A percentile compares a stretch with the other conserved stretches of the same genome.
phyloP scores from a whole-genome alignment of 2,888 invertebrate genomes.

The Autographa pulchrina region DNA sequence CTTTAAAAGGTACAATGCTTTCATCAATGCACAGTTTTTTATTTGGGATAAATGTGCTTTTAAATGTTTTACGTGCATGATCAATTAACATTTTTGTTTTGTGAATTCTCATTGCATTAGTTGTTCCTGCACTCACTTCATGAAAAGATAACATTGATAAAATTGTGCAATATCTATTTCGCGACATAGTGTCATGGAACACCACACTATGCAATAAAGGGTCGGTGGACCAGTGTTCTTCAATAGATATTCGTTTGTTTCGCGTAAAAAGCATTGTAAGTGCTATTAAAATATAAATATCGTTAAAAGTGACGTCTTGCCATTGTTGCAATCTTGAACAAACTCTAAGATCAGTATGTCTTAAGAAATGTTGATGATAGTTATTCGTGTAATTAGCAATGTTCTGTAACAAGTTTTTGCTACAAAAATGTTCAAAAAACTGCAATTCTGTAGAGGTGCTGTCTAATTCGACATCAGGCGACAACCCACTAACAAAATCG shows the following conservation, averaged over 20 bases:
- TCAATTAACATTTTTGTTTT: conserved; percentile 33
- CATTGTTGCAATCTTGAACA: conserved; percentile 31
- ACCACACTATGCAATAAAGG: conserved; percentile 28
- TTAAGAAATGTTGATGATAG: conserved; percentile 32
- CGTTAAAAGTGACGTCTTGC: conserved; percentile 29
- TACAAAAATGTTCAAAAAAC: conserved; percentile 38
- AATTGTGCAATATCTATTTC: conserved; percentile 28
- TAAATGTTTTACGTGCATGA: conserved; percentile 38
- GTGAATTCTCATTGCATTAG: conserved; percentile 28
- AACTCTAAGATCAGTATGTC: conserved; percentile 30
- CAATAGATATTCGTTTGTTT: conserved; percentile 37
- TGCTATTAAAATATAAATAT: conserved; percentile 37
- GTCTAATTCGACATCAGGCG: conserved; percentile 30
- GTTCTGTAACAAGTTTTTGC: conserved; percentile 32
- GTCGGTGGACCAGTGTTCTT: conserved; percentile 48
- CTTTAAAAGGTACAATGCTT: conserved; percentile 54
- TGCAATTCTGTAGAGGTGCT: conserved; percentile 31
- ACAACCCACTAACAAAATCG: conserved; percentile 35
- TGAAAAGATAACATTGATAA: conserved; percentile 30
- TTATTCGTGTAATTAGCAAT: conserved; percentile 33
- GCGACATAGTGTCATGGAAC: conserved; percentile 12
- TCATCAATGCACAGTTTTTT: conserved; percentile 47
- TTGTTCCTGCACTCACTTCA: conserved; percentile 20
- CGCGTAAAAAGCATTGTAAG: conserved; percentile 40
- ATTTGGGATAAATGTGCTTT: conserved; percentile 36